phyloP scores from a whole-genome alignment of 2,113 vertebrate species.

The Sinocyclocheilus anophthalmus region DNA sequence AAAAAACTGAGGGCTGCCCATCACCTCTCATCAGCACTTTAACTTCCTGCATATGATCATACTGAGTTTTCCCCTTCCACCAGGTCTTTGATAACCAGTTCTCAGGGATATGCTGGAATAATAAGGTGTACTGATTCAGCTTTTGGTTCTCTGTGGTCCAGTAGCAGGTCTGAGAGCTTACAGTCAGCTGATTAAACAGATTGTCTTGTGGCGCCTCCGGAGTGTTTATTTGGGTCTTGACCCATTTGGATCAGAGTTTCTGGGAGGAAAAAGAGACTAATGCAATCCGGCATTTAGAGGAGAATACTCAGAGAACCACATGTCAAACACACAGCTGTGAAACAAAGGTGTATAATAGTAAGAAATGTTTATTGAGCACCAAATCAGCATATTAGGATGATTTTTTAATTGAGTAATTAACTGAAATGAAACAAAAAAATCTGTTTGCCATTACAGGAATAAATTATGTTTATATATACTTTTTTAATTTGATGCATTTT shows the following conservation, averaged over 20 bases:
- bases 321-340: background rate
- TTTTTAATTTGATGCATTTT: no score
- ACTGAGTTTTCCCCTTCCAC: background rate
- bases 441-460: no score
- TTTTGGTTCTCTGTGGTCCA: background rate
- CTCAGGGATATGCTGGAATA: background rate
- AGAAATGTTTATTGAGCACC: no score
- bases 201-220: background rate
- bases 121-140: background rate
- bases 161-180: background rate
- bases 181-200: background rate
- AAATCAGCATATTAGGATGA: no score
- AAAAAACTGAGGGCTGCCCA: background rate
- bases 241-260: conserved; percentile 35
- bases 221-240: conserved; percentile 43
- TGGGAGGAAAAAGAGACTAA: background rate
- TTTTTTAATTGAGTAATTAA: no score
- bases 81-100: background rate
- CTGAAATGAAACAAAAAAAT: no score
- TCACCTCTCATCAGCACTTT: no score
- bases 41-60: no score
- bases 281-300: background rate
- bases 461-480: no score
- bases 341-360: no score
- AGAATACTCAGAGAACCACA: background rate